phyloP scores from a whole-genome alignment of 1,140 invertebrate species.

The Aphelinus certus region DNA sequence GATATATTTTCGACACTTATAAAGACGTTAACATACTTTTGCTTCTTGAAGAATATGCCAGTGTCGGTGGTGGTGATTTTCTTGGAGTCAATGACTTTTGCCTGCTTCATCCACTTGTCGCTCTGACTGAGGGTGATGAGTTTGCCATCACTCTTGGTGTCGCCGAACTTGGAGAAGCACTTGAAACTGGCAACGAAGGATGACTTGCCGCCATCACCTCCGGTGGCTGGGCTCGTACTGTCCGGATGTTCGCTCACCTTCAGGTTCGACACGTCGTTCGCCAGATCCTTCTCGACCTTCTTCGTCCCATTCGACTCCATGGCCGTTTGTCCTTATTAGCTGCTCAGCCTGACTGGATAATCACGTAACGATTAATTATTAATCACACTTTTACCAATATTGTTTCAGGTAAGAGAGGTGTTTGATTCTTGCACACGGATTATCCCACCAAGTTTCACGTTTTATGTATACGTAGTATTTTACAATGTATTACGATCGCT shows the following conservation, averaged over 20 bases:
- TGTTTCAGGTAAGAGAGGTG: too few relatives aligned
- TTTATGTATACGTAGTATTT: too few relatives aligned
- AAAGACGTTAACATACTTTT: conserved; percentile 71
- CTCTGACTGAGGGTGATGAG: conserved; percentile 87
- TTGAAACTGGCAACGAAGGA: conserved; percentile 66
- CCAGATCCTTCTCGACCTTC: conserved; percentile 39
- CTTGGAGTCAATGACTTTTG: conserved; percentile 90
- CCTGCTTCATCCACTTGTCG: conserved; percentile 96
- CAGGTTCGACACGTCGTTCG: conserved; percentile 51
- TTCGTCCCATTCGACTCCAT: background rate
- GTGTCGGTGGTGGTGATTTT: conserved; percentile 90
- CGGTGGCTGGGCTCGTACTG: conserved; percentile 47
- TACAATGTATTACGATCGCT: too few relatives aligned
- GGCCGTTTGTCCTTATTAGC: background rate
- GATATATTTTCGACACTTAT: background rate
- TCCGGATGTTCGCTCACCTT: conserved; percentile 50
- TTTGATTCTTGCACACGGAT: too few relatives aligned
- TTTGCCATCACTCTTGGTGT: conserved; percentile 86
- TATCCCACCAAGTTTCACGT: too few relatives aligned
- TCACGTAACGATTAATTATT: too few relatives aligned
- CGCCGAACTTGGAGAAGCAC: conserved; percentile 87
- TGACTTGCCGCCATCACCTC: background rate
- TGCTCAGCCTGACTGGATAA: too few relatives aligned
- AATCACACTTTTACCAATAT: too few relatives aligned
- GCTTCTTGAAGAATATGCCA: conserved; percentile 88